Conservation (phyloP, 2,888 invertebrate species). For the Lasioglossum malachurum region DNA sequence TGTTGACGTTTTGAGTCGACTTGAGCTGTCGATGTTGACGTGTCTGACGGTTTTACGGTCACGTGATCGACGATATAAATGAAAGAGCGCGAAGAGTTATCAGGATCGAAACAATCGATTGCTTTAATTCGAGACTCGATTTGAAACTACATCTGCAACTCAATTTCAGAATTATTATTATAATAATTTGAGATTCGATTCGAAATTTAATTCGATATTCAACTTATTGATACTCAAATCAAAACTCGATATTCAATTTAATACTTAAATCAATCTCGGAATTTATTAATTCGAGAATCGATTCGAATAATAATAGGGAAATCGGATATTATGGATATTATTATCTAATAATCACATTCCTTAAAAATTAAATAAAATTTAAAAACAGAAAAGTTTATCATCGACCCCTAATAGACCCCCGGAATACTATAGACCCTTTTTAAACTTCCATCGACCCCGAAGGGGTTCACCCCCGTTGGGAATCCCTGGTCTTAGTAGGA, state of each 20-base stretch:
- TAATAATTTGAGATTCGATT: too few relatives aligned
- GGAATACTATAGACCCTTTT: too few relatives aligned
- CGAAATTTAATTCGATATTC: background rate
- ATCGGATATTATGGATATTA: too few relatives aligned
- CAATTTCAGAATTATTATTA: background rate
- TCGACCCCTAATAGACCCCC: too few relatives aligned
- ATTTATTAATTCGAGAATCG: background rate
- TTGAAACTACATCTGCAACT: background rate
- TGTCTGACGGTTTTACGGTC: background rate
- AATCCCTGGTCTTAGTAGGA: background rate
- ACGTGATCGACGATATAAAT: slow-evolving; percentile 22
- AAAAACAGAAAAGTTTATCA: too few relatives aligned
- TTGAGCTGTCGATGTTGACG: background rate
- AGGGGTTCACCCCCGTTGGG: too few relatives aligned
- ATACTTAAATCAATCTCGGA: background rate
- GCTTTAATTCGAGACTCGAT: background rate
- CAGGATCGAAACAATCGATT: background rate
- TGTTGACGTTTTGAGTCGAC: background rate
- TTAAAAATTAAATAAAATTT: too few relatives aligned
- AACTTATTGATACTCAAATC: background rate
- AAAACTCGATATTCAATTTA: background rate
- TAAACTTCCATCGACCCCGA: too few relatives aligned
- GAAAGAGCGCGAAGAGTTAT: background rate
- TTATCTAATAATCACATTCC: too few relatives aligned
- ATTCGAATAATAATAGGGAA: background rate